Evolutionary conservation across 2,113 vertebrate species (phyloP).

Genomic region (Cavia aperea): DNA sequence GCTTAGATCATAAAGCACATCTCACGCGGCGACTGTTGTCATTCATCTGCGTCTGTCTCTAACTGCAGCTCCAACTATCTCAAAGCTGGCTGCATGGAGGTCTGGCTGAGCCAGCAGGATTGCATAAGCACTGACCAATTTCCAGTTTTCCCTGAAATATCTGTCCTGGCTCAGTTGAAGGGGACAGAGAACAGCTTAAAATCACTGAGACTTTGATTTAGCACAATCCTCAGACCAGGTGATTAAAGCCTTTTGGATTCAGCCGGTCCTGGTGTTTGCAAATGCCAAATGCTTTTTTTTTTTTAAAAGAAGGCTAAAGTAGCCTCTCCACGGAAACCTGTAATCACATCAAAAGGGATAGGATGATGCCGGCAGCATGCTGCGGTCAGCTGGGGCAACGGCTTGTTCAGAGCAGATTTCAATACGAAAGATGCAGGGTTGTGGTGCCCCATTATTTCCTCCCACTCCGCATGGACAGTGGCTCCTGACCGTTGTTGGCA

Average conservation of each 20-base stretch:
- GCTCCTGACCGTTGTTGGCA: background rate
- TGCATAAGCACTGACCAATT: background rate
- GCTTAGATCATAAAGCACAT: background rate
- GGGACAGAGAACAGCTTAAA: background rate
- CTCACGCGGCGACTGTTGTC: background rate
- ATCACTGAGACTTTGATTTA: conserved; percentile 24
- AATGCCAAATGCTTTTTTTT: background rate
- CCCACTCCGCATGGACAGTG: background rate
- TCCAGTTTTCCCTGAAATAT: conserved; percentile 22
- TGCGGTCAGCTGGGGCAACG: conserved; percentile 2
- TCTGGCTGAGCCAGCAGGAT: background rate
- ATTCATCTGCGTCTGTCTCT: background rate
- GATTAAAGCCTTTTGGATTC: background rate
- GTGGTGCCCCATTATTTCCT: background rate
- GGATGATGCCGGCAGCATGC: background rate
- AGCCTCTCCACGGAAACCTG: background rate
- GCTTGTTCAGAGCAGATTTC: background rate
- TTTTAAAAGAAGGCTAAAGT: background rate
- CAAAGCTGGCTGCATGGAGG: background rate
- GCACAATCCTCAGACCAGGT: conserved; percentile 26
- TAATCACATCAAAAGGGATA: background rate
- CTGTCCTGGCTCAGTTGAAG: conserved; percentile 21
- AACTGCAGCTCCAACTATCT: background rate
- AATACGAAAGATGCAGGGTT: background rate
- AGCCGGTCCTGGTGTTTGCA: conserved; percentile 14